Base-by-base conservation (phyloP, 2,113 vertebrate genomes). In the Microcebus tavaratra region DNA sequence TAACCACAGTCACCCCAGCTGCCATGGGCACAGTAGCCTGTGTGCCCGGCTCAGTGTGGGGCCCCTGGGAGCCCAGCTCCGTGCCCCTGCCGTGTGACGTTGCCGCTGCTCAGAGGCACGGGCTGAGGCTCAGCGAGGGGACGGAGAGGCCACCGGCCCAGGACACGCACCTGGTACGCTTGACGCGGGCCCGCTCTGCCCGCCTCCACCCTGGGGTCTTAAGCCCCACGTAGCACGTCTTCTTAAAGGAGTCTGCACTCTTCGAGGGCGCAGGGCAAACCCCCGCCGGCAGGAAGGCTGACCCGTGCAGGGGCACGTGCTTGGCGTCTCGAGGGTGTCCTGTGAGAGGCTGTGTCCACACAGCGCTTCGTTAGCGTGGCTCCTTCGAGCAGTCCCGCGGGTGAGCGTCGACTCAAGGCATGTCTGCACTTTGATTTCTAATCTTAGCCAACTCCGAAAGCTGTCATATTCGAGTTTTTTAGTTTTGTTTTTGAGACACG, bases 51-150 rank as follows among this genome's bases (percentile, higher is more conserved):
- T 20, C 0, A 0, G 17, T 15, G 39, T 18, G 45, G 12, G 73
- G 48, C 13, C 50, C 80, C 48, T 1, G 0, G 2, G 17, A 8
- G 81, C 36, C 36, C 0, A 1, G 27, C 18, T 20, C 0, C 0
- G 17, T 20, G 34, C 14, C 42, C 42, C 48, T 31, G 59, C 39
- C 21, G 42, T 0, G 0, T 13, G 25, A 25, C 0, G 8, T n/a
- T 68, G 2, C 29, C 0, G 1, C 23, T 5, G 9, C 45, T 42
- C 80, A 10, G 8, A 11, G 36, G 48, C 39, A 48, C 25, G 12
- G 18, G 9, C 34, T 18, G 34, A 83, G 89, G 13, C 42, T 39
- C 53, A 11, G 84, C 34, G 34, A 59, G 68, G 21, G 27, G 42
- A 53, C 17, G 42, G 42, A 42, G 21, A 39, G 1, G 14, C 25